A percentile compares a stretch with the other conserved stretches of the same genome.
Conservation (phyloP, 2,888 invertebrate species). For the Germaria angustata region DNA sequence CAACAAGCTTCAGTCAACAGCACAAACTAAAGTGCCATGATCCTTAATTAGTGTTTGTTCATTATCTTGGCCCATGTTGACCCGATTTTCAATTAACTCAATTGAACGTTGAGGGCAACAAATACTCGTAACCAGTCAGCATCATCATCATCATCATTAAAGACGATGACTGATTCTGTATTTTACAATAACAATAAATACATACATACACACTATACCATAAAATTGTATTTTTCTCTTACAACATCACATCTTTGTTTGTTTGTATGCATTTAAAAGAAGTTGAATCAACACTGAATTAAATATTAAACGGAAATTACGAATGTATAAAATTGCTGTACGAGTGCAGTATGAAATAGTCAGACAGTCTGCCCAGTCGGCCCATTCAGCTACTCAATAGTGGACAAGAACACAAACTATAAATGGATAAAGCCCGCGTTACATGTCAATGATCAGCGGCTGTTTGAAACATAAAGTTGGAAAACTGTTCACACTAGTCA, state of each 20-base stretch:
- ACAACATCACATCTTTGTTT: constrained; percentile 24
- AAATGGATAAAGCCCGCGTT: constrained; percentile 20
- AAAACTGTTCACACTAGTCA: constrained; percentile 24
- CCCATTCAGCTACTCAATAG: constrained; percentile 1
- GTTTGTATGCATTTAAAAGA: constrained; percentile 43
- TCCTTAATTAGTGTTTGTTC: constrained; percentile 80
- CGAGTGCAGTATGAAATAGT: constrained; percentile 7
- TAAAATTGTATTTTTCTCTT: background rate
- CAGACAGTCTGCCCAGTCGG: constrained; percentile 24
- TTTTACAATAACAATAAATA: background rate
- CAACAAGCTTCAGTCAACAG: constrained; percentile 23
- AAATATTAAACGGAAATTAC: constrained; percentile 63
- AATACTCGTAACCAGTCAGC: constrained; percentile 56
- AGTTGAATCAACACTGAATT: constrained; percentile 65
- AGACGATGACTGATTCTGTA: constrained; percentile 44
- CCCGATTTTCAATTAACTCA: constrained; percentile 80
- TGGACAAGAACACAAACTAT: constrained; percentile 21
- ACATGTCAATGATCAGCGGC: constrained; percentile 30
- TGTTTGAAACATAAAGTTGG: background rate
- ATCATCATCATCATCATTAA: constrained; percentile 21
- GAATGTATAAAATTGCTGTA: constrained; percentile 28
- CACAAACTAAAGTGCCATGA: constrained; percentile 68
- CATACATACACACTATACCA: no score
- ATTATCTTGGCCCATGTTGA: constrained; percentile 80
- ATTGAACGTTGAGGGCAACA: constrained; percentile 74